Base-by-base conservation (phyloP, 2,797 vertebrate species). In the Hydrocynus forskahlii region DNA sequence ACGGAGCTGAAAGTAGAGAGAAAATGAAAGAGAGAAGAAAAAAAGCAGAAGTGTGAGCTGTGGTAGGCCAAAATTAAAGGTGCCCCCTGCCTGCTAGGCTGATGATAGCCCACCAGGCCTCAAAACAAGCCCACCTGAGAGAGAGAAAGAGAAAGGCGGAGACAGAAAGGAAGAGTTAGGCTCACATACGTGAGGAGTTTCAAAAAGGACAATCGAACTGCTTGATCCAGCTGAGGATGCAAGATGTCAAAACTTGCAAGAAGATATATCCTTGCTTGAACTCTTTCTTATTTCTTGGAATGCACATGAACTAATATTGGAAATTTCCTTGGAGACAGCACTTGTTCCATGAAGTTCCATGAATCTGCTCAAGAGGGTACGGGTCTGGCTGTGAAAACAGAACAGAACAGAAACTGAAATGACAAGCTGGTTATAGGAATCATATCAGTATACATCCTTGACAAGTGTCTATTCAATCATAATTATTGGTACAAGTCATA, bases 21-120 rank as follows among this genome's bases (percentile, higher is more conserved):
- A 75, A 79, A 75, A 78, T 75, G 48, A 76, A 77, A 72, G 43
- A 16, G 68, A 16, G 57, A 52, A 74, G 35, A 67, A 63, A 40
- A 66, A 78, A 66, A 78, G 57, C 43, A 71, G 62, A 63, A 74
- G 62, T 54, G 48, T 1, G 16, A 76, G 66, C 66, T 71, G 74
- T 40, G 19, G 59, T 72, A 55, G 57, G 75, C 16, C 1, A 48
- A 48, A 48, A 82, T 67, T 71, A 67, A 85, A 69, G 89, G 89
- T 93, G 88, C 94, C 93, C 94, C 95, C 95, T 93, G 84, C 89
- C 68, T 95, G 94, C 95, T 95, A 94, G 82, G 89, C 64, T 95
- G 95, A 95, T 96, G 94, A 95, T 95, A 91, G 89, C 92, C 90
- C 93, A 89, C 88, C 90, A 87, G 94, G 91, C 91, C 93, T 93